Conservation (phyloP, 2,888 invertebrate genomes). For the Colletes collaris region DNA sequence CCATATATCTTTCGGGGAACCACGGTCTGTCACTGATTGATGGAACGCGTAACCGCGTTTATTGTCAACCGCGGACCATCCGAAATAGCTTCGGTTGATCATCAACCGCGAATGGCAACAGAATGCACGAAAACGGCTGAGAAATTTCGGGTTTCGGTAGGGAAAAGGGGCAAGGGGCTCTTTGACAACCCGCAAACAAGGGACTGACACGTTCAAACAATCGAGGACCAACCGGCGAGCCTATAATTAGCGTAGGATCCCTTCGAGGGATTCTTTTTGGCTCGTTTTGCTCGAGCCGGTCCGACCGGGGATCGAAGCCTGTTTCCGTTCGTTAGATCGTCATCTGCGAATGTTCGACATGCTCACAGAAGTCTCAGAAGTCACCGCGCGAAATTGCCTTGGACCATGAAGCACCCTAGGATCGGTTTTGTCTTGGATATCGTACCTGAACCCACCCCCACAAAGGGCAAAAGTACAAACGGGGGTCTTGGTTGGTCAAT, state of each 20-base stretch:
- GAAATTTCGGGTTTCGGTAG: too few species aligned
- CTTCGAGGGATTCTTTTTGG: conserved; percentile 64
- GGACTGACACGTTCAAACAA: conserved; percentile 78
- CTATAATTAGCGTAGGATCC: conserved; percentile 79
- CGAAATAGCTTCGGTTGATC: conserved; percentile 9
- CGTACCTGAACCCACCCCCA: neutral
- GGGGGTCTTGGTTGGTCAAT: too few species aligned
- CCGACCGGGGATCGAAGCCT: conserved; percentile 36
- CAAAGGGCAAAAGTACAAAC: neutral
- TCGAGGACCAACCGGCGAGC: conserved; percentile 71
- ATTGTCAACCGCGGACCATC: conserved; percentile 21
- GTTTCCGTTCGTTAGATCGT: conserved; percentile 63
- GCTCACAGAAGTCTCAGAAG: conserved; percentile 68
- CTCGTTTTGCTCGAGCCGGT: conserved; percentile 66
- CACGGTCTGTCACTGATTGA: conserved; percentile 26
- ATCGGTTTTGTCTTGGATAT: conserved; percentile 10
- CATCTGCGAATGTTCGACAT: conserved; percentile 67
- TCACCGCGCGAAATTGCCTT: conserved; percentile 72
- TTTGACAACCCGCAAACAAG: conserved; percentile 79
- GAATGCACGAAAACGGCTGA: too few species aligned
- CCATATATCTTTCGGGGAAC: conserved; percentile 19
- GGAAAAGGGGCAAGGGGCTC: conserved; percentile 43
- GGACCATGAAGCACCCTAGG: conserved; percentile 29
- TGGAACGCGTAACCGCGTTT: conserved; percentile 31
- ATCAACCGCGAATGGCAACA: too few species aligned